Evolutionary conservation across 2,888 invertebrate genomes (phyloP).

Genomic region (Chaetoderma sp.): DNA sequence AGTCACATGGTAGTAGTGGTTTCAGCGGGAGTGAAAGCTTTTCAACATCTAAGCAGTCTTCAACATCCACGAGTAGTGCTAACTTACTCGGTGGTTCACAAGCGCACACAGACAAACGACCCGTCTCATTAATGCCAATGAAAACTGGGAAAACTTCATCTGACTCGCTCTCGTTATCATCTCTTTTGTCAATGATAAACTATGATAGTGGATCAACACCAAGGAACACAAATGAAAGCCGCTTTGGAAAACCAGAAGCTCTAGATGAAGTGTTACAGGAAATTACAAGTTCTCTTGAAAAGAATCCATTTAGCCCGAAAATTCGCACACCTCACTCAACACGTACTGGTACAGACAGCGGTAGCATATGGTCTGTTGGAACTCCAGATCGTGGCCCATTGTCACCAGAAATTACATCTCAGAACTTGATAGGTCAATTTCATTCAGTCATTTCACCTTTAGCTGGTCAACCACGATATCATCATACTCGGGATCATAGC

Average conservation of each 20-base stretch:
- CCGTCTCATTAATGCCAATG: background rate
- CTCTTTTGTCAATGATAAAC: too few relatives aligned
- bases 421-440: too few relatives aligned
- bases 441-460: constrained; percentile 2
- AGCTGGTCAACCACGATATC: background rate
- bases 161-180: too few relatives aligned
- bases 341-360: background rate
- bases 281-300: constrained; percentile 51
- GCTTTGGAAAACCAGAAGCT: constrained; percentile 49
- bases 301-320: constrained; percentile 37
- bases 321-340: background rate
- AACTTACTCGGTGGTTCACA: background rate
- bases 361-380: constrained; percentile 6
- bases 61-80: background rate
- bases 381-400: constrained; percentile 5
- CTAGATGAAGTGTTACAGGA: constrained; percentile 60
- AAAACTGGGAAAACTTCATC: background rate
- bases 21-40: too few relatives aligned
- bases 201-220: too few relatives aligned
- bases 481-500: too few relatives aligned
- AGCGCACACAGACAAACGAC: too few relatives aligned
- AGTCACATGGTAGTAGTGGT: too few relatives aligned
- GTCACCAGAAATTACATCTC: background rate
- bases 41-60: too few relatives aligned
- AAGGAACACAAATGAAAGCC: constrained; percentile 1